Conservation (phyloP, 1,140 invertebrate genomes). For the Cyclina sinensis region DNA sequence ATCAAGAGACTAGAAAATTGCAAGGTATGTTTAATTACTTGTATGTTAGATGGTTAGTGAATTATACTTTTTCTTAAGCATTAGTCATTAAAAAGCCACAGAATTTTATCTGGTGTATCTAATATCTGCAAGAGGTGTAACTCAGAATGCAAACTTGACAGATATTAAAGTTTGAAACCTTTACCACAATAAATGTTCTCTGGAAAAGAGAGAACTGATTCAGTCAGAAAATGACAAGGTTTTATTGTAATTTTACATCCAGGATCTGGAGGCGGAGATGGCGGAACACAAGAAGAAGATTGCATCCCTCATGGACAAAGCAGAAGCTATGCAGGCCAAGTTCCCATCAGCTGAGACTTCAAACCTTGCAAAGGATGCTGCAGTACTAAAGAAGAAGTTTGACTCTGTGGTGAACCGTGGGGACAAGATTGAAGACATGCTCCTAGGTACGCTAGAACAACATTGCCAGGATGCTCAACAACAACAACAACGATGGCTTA, state of each 20-base stretch:
- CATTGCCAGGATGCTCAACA: conserved; percentile 94
- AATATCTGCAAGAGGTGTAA: no score
- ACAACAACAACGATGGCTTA: conserved; percentile 93
- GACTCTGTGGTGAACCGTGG: conserved; percentile 89
- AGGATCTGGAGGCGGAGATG: conserved; percentile 89
- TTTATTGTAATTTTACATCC: neutral
- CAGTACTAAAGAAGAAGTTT: conserved; percentile 88
- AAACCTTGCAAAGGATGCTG: conserved; percentile 83
- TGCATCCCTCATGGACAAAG: conserved; percentile 90
- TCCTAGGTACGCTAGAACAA: conserved; percentile 94
- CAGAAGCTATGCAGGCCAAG: conserved; percentile 90
- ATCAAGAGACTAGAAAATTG: conserved; percentile 90
- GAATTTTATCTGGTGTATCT: no score
- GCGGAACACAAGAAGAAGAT: conserved; percentile 89
- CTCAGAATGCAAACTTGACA: neutral
- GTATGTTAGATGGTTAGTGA: no score
- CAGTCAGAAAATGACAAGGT: no score
- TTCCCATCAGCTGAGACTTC: conserved; percentile 83
- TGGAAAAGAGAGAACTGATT: no score
- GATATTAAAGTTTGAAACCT: no score
- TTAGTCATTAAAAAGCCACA: no score
- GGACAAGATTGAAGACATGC: conserved; percentile 90
- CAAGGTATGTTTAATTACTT: conserved; percentile 81
- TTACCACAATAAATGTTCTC: no score
- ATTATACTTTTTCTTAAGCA: no score